phyloP scores from a whole-genome alignment of 2,113 vertebrate species.

The Triplophysa tibetana region DNA sequence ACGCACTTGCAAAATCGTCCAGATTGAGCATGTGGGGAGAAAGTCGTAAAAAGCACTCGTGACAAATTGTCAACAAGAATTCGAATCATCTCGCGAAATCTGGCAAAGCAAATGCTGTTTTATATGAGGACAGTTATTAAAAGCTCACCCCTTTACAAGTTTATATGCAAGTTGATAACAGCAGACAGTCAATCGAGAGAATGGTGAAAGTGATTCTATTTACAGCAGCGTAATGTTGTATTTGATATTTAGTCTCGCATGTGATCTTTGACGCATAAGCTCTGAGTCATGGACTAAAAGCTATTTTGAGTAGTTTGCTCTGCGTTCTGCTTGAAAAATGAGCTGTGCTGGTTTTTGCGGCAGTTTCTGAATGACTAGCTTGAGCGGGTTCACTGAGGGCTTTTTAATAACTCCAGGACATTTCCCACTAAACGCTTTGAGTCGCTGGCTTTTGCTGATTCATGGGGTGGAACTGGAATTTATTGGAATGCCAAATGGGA shows the following conservation, averaged over 20 bases:
- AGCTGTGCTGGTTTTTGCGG: neutral
- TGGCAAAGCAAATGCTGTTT: slow-evolving; percentile 16
- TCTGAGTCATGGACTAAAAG: neutral
- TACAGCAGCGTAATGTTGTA: slow-evolving; percentile 15
- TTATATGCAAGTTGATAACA: slow-evolving; percentile 14
- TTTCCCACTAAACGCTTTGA: neutral
- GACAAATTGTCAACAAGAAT: slow-evolving; percentile 31
- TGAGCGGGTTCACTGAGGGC: neutral
- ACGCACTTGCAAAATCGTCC: slow-evolving; percentile 12
- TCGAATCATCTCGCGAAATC: slow-evolving; percentile 42
- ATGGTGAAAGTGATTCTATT: neutral
- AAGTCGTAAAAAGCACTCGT: slow-evolving; percentile 1
- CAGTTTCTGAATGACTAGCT: neutral
- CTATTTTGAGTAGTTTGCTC: slow-evolving; percentile 22
- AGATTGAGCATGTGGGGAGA: neutral
- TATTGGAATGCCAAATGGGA: neutral
- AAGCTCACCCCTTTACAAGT: slow-evolving; percentile 33
- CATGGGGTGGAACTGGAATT: neutral
- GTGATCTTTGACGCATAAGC: neutral
- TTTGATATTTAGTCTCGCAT: slow-evolving; percentile 7
- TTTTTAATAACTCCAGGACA: slow-evolving; percentile 13
- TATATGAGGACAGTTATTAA: slow-evolving; percentile 26
- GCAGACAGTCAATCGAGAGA: slow-evolving; percentile 13
- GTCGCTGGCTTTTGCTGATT: neutral
- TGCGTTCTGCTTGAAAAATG: neutral